Evolutionary conservation across 2,888 invertebrate genomes (phyloP).

Genomic region (Neoaliturus tenellus): DNA sequence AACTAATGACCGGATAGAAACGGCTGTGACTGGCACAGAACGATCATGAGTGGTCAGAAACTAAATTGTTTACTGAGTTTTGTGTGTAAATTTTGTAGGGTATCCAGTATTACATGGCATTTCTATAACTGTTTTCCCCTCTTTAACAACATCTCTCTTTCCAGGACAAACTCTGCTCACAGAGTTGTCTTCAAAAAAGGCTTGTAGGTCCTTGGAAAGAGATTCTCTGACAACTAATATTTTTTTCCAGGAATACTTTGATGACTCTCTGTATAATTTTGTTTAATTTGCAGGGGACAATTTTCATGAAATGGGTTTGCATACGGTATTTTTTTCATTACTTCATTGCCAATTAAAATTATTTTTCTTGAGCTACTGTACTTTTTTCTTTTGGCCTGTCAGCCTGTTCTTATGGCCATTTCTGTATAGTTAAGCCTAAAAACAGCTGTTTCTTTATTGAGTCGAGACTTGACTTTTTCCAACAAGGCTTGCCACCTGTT

Average conservation of each 20-base stretch:
- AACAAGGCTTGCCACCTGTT: slow-evolving; percentile 1
- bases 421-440: slow-evolving; percentile 22
- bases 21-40: neutral
- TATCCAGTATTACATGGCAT: too few relatives aligned
- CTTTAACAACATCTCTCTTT: neutral
- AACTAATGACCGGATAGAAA: neutral
- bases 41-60: neutral
- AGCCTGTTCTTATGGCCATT: neutral
- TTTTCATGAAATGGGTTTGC: neutral
- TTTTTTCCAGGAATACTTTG: neutral
- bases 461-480: neutral
- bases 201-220: neutral
- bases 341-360: slow-evolving; percentile 16
- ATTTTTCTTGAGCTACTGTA: neutral
- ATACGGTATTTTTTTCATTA: slow-evolving; percentile 20
- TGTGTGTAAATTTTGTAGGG: too few relatives aligned
- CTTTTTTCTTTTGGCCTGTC: slow-evolving; percentile 31
- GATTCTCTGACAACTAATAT: neutral
- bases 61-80: neutral
- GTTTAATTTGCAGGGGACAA: neutral
- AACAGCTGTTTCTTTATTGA: slow-evolving; percentile 1
- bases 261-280: neutral
- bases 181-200: neutral
- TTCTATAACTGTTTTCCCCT: too few relatives aligned
- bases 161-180: neutral